Evolutionary conservation across 64 coral and sea anemone genomes (phyloP), one percentile per base, ranked within the genome.

Genomic region (Hydrozoanthus tunicans): DNA sequence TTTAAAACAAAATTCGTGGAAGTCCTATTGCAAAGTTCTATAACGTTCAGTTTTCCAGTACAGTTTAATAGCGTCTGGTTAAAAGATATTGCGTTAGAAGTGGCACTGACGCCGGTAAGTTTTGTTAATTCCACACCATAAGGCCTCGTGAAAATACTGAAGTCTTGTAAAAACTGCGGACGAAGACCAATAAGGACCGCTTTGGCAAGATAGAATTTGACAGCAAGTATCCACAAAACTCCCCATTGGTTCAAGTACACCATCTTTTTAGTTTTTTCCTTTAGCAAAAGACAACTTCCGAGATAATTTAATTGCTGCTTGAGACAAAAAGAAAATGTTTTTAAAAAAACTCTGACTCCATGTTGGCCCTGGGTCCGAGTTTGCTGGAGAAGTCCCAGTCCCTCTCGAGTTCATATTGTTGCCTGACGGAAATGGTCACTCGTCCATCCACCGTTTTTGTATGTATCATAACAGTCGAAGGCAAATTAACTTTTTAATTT

Each of bases 381-480:
- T 6, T 67, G 54, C 3, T 59, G 20, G 24, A 80, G 17, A 43
- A 43, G 26, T 13, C 10, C 62, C 81, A 83, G 81, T 43, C 81
- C 43, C 62, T 83, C 14, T 83, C 61, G 51, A 67, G 3, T 80
- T 61, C 7, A 11, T 3, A 27, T 26, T 7, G 12, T 3, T 2
- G 78, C 78, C 78, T 80, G 78, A 61, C 78, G 56, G 78, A 80
- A 80, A 62, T 61, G 58, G 78, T 60, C 17, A 55, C n/a, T 78
- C 53, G 10, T 53, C 62, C 15, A 64, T 15, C 15, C 3, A 15
- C 32, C 5, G 3, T 51, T 53, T 52, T 6, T 9, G 9, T 51
- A 7, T 0, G 26, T 20, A 3, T 27, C 25, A 7, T 10, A 63
- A 51, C 25, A 27, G 32, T 27, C 59, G 58, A 62, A 81, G 27